Percentiles rank a stretch among this genome's conserved stretches.
Conservation (phyloP, 2,888 invertebrate genomes). For the Magallana nippona region DNA sequence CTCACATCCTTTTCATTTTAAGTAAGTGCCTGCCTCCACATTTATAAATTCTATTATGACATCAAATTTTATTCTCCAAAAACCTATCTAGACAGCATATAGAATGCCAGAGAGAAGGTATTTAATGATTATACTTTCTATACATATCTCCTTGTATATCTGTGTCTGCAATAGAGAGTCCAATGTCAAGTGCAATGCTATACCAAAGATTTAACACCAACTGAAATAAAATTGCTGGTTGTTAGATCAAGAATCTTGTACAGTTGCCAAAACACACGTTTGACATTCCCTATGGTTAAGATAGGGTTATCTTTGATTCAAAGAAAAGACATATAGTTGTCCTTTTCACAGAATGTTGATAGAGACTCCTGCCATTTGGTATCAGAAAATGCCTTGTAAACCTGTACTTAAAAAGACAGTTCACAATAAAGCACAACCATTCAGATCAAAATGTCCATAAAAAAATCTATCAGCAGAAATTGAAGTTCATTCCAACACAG, state of each 20-base stretch:
- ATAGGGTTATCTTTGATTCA: conserved; percentile 12
- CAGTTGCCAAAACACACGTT: neutral
- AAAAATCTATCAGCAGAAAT: neutral
- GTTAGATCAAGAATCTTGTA: conserved; percentile 20
- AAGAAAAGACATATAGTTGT: conserved; percentile 17
- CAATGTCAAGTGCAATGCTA: neutral
- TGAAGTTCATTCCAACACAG: neutral
- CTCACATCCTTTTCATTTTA: neutral
- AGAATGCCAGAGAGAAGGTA: neutral
- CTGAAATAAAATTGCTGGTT: neutral
- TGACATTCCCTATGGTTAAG: conserved; percentile 2
- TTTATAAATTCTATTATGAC: neutral
- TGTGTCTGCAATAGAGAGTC: conserved; percentile 5
- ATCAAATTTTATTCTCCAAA: neutral
- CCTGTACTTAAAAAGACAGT: neutral
- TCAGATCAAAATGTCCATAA: neutral
- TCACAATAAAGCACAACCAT: neutral
- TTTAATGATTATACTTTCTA: conserved; percentile 18
- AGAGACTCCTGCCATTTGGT: conserved; percentile 8
- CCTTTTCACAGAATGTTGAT: conserved; percentile 11
- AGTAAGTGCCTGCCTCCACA: neutral
- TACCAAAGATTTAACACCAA: neutral
- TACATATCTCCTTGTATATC: conserved; percentile 1
- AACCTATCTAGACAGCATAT: neutral
- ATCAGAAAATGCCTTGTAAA: neutral